Evolutionary conservation across 30 jellyfish, hydroid and myxozoan genomes (phyloP).

Genomic region (Cassiopea xamachana): DNA sequence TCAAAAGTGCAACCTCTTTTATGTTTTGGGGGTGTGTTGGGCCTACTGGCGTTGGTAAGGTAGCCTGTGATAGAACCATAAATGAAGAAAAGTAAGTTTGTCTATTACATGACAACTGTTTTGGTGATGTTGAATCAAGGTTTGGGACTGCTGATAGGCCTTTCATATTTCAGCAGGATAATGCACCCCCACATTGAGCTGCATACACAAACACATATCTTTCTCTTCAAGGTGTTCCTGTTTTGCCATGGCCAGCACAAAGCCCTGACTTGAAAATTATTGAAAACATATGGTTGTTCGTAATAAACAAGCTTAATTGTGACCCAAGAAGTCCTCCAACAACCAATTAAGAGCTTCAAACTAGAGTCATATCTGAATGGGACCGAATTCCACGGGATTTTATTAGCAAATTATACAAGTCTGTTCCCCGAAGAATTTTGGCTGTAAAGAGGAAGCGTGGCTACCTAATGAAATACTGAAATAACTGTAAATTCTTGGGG

Average conservation of each 20-base stretch:
- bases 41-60: conserved; percentile 53
- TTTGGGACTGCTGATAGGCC: conserved; percentile 21
- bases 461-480: conserved; percentile 46
- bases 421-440: conserved; percentile 17
- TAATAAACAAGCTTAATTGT: background rate
- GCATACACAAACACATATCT: background rate
- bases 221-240: background rate
- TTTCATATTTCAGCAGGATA: conserved; percentile 53
- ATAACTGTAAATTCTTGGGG: background rate
- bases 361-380: conserved; percentile 5
- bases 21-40: conserved; percentile 69
- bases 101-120: background rate
- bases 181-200: conserved; percentile 30
- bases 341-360: background rate
- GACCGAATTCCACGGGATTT: conserved; percentile 3
- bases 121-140: background rate
- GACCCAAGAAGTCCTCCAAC: conserved; percentile 3
- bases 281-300: conserved; percentile 15
- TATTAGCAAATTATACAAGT: conserved; percentile 8
- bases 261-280: conserved; percentile 51
- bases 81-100: background rate
- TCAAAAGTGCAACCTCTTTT: conserved; percentile 10
- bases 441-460: conserved; percentile 18
- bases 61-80: conserved; percentile 1
- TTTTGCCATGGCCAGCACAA: conserved; percentile 39